These are phyloP conservation scores for Andrena bicolor DNA, from an alignment of 2,888 invertebrate species.

Conservation along the genomic window DNA sequence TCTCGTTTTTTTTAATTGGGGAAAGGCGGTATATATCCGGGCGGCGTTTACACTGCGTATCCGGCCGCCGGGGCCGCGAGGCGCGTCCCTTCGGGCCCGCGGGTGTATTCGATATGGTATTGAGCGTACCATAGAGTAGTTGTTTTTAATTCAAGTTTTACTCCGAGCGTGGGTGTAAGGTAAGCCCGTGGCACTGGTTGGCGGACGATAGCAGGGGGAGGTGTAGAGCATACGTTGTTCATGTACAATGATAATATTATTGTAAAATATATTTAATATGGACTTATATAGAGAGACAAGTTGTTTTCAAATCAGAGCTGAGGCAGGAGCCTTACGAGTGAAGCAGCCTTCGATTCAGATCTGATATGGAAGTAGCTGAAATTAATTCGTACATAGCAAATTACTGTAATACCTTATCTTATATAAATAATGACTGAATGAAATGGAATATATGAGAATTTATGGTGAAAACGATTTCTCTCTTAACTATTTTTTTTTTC, in stretches of 20 bases:
- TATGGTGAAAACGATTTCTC: slow-evolving; percentile 74
- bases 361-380: slow-evolving; percentile 78
- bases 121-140: slow-evolving; percentile 25
- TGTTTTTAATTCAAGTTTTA: slow-evolving; percentile 42
- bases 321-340: slow-evolving; percentile 61
- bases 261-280: slow-evolving; percentile 85
- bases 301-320: slow-evolving; percentile 80
- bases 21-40: slow-evolving; percentile 4
- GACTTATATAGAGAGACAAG: slow-evolving; percentile 79
- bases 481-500: slow-evolving; percentile 20
- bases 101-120: slow-evolving; percentile 20
- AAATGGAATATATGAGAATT: slow-evolving; percentile 79
- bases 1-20: slow-evolving; percentile 25
- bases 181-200: slow-evolving; percentile 75
- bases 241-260: slow-evolving; percentile 84
- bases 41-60: slow-evolving; percentile 17
- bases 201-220: slow-evolving; percentile 75
- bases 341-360: slow-evolving; percentile 71
- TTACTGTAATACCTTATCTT: slow-evolving; percentile 80
- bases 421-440: slow-evolving; percentile 80
- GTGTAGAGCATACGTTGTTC: slow-evolving; percentile 83
- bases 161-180: slow-evolving; percentile 19
- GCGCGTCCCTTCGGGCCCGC: slow-evolving; percentile 6
- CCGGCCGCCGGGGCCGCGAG: not conserved
- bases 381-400: slow-evolving; percentile 80